Base-by-base conservation (phyloP, 2,888 invertebrate species). In the Schrankia costaestrigalis region DNA sequence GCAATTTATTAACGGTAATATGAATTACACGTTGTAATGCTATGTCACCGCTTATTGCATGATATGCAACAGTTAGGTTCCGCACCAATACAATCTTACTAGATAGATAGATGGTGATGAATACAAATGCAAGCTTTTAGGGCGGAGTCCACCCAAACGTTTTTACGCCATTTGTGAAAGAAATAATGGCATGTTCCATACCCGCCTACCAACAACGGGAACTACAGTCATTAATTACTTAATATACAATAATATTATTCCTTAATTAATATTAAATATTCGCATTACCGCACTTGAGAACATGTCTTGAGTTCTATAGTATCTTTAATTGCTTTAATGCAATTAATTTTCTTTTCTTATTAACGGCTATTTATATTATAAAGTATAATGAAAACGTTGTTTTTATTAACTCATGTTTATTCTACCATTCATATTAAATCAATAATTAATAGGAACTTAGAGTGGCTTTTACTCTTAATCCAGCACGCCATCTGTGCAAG, bases 81-180 rank as follows among this genome's bases (percentile, higher is more conserved):
- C 69, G 62, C 63, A 56, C 53, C 55, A 60, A 49, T 45, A 57
- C 44, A 47, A 45, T 31, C 37, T 39, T n/a, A n/a, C n/a, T n/a
- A n/a, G n/a, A n/a, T n/a, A 36, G 41, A 48, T 43, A 44, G 39
- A 41, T 42, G 45, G 53, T 62, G 62, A 56, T 65, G 72, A 71
- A 74, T 74, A 71, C 67, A 66, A 74, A 77, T 69, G 58, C 56
- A 46, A 46, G 37, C 44, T 37, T 31, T 38, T 35, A 58, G 58
- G 74, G 78, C 64, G 77, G 71, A 54, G 57, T 61, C 32, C 46
- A 36, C 41, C 46, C 39, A 42, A 41, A 52, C 21, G 55, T 73
- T 78, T 78, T 78, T 73, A 69, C 55, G 52, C 67, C 56, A 62
- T 67, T 67, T 69, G 57, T 65, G 48, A 46, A 67, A 61, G 61